Evolutionary conservation across 2,797 vertebrate genomes (phyloP).

Genomic region (Darevskia nairensis): DNA sequence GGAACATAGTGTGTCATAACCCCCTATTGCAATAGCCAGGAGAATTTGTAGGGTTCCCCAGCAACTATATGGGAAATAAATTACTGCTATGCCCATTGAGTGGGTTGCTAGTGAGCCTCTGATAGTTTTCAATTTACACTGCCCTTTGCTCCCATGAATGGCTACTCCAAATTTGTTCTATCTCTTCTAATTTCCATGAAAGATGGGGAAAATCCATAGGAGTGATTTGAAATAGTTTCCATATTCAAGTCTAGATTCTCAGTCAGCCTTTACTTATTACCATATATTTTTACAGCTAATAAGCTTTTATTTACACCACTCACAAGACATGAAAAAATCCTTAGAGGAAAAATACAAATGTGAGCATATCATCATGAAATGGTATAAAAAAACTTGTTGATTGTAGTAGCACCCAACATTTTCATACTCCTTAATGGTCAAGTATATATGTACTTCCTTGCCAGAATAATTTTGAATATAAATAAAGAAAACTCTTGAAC

Average conservation of each 20-base stretch:
- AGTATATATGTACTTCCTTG: neutral
- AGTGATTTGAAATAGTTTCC: neutral
- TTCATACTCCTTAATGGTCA: neutral
- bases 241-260: neutral
- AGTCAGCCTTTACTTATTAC: neutral
- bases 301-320: neutral
- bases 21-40: neutral
- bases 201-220: neutral
- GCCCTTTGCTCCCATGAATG: neutral
- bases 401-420: neutral
- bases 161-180: too few relatives aligned
- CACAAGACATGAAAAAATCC: neutral
- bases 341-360: neutral
- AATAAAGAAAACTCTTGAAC: neutral
- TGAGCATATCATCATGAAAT: neutral
- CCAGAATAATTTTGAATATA: neutral
- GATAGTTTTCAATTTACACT: neutral
- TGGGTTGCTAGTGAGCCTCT: neutral
- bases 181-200: rapidly evolving
- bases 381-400: neutral
- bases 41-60: neutral
- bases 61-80: neutral
- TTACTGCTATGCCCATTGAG: neutral
- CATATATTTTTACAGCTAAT: neutral
- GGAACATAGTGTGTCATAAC: neutral